These are phyloP conservation scores for Ornithorhynchus anatinus DNA, from an alignment of 2,113 vertebrate species.

Conservation along the genomic window DNA sequence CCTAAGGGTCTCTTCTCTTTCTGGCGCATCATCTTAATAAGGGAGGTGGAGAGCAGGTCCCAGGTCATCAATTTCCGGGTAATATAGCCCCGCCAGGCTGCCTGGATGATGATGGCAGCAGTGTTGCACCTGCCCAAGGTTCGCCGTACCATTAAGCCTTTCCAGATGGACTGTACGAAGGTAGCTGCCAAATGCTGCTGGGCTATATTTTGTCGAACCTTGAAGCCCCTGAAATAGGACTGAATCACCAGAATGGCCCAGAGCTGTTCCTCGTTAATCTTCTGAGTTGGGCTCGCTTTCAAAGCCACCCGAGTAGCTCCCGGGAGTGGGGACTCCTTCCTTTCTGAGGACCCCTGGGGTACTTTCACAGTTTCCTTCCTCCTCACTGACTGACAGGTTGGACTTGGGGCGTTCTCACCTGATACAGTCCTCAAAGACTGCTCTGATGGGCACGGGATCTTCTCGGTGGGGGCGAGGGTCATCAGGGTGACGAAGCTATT, in stretches of 20 bases:
- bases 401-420: background rate
- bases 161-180: constrained; percentile 47
- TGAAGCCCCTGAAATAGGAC: background rate
- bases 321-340: background rate
- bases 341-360: background rate
- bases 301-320: rapidly evolving
- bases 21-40: rapidly evolving
- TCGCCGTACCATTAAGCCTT: background rate
- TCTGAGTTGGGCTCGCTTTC: background rate
- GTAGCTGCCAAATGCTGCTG: constrained; percentile 22
- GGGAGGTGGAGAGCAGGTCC: rapidly evolving
- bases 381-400: background rate
- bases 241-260: background rate
- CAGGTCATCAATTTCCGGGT: rapidly evolving
- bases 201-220: background rate
- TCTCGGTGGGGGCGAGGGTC: background rate
- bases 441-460: no score
- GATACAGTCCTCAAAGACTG: background rate
- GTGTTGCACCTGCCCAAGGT: background rate
- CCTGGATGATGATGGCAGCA: background rate
- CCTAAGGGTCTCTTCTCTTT: rapidly evolving
- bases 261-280: background rate
- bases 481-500: background rate
- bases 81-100: constrained; percentile 13
- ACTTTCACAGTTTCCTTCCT: background rate